A percentile compares a stretch with the other conserved stretches of the same genome.
Conservation (phyloP, 2,888 invertebrate genomes). For the Lepidonotus clava region DNA sequence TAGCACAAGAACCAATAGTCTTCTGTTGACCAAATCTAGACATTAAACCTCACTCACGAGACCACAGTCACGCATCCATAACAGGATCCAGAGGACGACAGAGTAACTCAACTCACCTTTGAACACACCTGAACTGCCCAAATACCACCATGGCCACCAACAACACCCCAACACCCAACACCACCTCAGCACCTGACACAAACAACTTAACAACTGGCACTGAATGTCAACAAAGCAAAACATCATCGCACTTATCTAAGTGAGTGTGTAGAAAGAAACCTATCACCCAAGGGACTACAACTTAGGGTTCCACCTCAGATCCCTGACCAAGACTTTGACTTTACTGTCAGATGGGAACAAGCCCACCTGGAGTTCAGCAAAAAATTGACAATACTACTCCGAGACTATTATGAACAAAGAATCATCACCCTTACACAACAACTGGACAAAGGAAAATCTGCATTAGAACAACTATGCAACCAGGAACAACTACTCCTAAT, state of each 20-base stretch:
- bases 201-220: too few species aligned
- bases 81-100: too few species aligned
- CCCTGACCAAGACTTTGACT: background rate
- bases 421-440: background rate
- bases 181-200: too few species aligned
- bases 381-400: background rate
- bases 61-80: too few species aligned
- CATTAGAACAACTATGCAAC: background rate
- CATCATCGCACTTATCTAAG: background rate
- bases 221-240: background rate
- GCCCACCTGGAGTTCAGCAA: background rate
- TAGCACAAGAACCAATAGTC: too few species aligned
- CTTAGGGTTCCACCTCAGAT: background rate
- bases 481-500: background rate
- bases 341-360: slow-evolving; percentile 27
- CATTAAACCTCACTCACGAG: too few species aligned
- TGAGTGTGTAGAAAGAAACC: background rate
- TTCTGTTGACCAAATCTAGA: too few species aligned
- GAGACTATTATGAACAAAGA: background rate
- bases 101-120: too few species aligned
- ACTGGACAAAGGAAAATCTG: background rate
- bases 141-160: too few species aligned
- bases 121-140: too few species aligned
- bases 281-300: background rate
- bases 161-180: too few species aligned